phyloP scores from a whole-genome alignment of 2,888 invertebrate species.

The Hedychridium roseum region DNA sequence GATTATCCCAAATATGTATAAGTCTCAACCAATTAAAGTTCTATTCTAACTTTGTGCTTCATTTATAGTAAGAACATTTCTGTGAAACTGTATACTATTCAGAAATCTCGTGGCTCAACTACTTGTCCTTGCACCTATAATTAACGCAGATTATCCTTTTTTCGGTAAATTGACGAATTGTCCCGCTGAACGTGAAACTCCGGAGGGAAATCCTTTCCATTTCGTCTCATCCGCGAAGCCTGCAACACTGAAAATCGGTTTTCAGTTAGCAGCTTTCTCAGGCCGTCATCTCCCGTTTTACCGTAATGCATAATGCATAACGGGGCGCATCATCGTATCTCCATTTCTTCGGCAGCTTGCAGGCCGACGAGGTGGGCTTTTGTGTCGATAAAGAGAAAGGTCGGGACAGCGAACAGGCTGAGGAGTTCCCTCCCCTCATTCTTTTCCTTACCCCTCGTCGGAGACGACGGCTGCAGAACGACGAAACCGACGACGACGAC shows the following conservation, averaged over 20 bases:
- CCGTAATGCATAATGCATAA: conserved; percentile 59
- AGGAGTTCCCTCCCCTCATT: neutral
- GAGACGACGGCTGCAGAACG: conserved; percentile 38
- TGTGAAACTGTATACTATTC: no score
- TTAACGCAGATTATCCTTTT: no score
- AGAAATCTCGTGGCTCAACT: no score
- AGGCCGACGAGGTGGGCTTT: conserved; percentile 39
- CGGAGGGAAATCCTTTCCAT: no score
- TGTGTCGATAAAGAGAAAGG: conserved; percentile 42
- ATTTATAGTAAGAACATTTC: no score
- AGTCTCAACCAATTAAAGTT: no score
- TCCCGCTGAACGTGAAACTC: no score
- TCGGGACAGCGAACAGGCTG: conserved; percentile 3
- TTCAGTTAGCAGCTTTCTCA: conserved; percentile 29
- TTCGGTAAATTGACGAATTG: no score
- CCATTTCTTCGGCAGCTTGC: conserved; percentile 55
- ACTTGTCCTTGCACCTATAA: no score
- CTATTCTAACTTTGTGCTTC: no score
- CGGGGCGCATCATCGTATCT: conserved; percentile 62
- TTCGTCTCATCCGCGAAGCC: no score
- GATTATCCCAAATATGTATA: no score
- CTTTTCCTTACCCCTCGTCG: conserved; percentile 22
- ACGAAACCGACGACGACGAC: conserved; percentile 1
- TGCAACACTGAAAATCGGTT: conserved; percentile 27
- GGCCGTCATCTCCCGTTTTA: conserved; percentile 17